Conservation (phyloP, 1,140 invertebrate genomes). For the Lerema accius region DNA sequence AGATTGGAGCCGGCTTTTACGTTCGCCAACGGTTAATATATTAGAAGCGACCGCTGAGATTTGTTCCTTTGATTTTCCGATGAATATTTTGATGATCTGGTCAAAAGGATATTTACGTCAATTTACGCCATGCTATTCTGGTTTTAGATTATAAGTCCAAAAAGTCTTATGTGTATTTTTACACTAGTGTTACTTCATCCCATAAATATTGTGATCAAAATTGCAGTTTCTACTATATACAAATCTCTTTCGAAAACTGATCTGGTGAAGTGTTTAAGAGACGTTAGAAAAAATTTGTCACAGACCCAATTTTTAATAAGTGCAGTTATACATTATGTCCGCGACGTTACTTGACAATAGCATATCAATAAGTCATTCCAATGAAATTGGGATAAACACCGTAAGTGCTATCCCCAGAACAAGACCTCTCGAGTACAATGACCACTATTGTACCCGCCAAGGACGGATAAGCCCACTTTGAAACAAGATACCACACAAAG, state of each 20-base stretch:
- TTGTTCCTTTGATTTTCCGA: constrained; percentile 23
- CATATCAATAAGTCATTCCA: constrained; percentile 21
- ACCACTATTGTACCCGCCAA: constrained; percentile 57
- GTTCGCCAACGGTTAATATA: constrained; percentile 27
- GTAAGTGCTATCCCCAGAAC: neutral
- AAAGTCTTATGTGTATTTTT: no score
- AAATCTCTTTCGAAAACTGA: no score
- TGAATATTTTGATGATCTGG: constrained; percentile 12
- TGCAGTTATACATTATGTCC: no score
- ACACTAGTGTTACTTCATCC: no score
- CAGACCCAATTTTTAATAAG: no score
- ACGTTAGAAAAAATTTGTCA: no score
- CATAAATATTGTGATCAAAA: no score
- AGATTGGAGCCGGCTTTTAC: constrained; percentile 25
- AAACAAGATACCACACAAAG: constrained; percentile 76
- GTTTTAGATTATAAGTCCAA: no score
- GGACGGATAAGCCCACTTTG: constrained; percentile 71
- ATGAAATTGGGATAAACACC: constrained; percentile 26
- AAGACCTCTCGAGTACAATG: constrained; percentile 10
- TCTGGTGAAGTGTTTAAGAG: no score
- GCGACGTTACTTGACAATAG: constrained; percentile 15
- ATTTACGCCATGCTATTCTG: constrained; percentile 1
- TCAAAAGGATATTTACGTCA: constrained; percentile 9
- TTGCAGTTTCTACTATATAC: no score
- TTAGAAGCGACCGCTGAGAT: constrained; percentile 14